Conservation (phyloP, 2,113 vertebrate species). For the Lepisosteus oculatus region DNA sequence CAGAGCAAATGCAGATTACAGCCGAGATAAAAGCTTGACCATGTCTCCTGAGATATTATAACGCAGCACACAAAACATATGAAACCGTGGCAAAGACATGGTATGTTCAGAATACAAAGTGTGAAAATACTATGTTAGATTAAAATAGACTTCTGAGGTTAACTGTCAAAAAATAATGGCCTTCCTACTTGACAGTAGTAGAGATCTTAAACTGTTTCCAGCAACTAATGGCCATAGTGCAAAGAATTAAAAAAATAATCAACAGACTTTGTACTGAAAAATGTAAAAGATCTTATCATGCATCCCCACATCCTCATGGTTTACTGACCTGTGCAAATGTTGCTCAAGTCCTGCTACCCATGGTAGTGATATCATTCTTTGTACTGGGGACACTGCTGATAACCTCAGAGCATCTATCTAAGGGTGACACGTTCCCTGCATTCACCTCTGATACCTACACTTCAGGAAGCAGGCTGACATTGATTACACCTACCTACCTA, state of each 20-base stretch:
- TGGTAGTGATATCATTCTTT: not conserved
- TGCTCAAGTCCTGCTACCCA: not conserved
- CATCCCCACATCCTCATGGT: conserved; percentile 8
- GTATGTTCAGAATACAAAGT: too few species aligned
- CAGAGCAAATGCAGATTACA: not conserved
- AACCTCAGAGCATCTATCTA: conserved; percentile 24
- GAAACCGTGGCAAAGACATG: too few species aligned
- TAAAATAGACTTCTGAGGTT: too few species aligned
- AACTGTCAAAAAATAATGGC: too few species aligned
- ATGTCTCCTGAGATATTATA: not conserved
- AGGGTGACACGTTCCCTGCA: not conserved
- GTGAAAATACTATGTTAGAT: too few species aligned
- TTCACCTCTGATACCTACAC: not conserved
- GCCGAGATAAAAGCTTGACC: not conserved
- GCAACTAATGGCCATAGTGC: too few species aligned
- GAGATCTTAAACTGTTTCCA: too few species aligned
- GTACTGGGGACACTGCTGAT: not conserved
- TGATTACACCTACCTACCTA: not conserved
- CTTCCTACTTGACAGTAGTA: too few species aligned
- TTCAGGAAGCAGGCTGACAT: not conserved
- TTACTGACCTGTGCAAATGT: conserved; percentile 3
- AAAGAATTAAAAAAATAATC: too few species aligned
- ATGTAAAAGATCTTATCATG: too few species aligned
- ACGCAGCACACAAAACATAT: too few species aligned
- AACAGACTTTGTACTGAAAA: too few species aligned